A percentile compares a stretch with the other conserved stretches of the same genome.
Conservation (phyloP, 2,797 vertebrate species). For the Psittacula derbiana region DNA sequence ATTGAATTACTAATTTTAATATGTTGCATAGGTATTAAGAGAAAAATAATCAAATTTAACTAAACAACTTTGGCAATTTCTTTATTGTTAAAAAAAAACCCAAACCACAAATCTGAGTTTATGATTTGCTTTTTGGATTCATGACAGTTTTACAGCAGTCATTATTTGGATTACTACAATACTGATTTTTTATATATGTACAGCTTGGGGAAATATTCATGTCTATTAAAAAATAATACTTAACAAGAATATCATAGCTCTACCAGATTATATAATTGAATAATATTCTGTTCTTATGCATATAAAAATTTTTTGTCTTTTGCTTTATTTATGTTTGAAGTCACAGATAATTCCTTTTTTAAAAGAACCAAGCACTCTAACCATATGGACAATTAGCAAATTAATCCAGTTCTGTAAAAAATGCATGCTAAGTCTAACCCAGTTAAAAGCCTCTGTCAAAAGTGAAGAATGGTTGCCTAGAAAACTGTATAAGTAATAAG, state of each 20-base stretch:
- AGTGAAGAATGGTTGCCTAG: not conserved
- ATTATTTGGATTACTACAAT: not conserved
- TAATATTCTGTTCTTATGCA: not conserved
- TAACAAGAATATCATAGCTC: not conserved
- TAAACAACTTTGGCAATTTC: not conserved
- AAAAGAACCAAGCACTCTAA: not conserved
- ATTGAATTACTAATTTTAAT: not conserved
- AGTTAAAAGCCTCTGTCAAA: not conserved
- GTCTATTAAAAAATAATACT: not conserved
- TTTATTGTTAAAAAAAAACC: not conserved
- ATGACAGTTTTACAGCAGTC: not conserved
- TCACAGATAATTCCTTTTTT: not conserved
- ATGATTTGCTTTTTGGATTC: not conserved
- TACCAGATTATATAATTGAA: not conserved
- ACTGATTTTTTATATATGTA: not conserved
- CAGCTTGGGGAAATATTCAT: fast-evolving
- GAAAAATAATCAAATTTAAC: not conserved
- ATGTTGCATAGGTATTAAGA: not conserved
- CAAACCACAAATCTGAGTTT: not conserved
- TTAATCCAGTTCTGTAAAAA: not conserved
- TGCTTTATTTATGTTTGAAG: not conserved
- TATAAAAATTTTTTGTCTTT: not conserved
- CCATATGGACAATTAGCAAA: not conserved
- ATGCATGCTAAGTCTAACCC: not conserved
- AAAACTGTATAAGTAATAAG: not conserved